Conservation (phyloP, 2,888 invertebrate species). For the Drosophila atripex region DNA sequence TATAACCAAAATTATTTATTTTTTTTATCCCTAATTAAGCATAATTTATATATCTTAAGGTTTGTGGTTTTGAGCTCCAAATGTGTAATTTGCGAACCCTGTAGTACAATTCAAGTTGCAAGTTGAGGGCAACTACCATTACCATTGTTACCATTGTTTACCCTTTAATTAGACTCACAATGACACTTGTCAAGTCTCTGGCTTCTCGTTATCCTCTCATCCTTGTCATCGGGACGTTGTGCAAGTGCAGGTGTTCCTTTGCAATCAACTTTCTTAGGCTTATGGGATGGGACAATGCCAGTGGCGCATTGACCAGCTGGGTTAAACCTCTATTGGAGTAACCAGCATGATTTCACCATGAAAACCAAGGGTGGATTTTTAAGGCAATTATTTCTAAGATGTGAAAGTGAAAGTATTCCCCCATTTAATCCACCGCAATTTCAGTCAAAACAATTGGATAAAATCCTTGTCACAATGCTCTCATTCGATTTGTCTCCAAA, state of each 20-base stretch:
- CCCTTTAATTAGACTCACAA: constrained; percentile 70
- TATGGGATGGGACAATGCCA: neutral
- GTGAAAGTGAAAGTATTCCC: neutral
- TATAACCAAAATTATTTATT: no score
- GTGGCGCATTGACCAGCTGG: neutral
- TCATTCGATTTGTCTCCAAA: constrained; percentile 7
- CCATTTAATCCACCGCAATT: neutral
- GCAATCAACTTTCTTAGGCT: constrained; percentile 1
- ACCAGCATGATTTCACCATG: neutral
- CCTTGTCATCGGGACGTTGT: constrained; percentile 6
- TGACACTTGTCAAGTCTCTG: constrained; percentile 51
- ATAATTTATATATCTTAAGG: neutral
- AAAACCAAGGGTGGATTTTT: no score
- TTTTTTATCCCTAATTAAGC: no score
- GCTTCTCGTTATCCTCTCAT: neutral
- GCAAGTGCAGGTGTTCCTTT: constrained; percentile 25
- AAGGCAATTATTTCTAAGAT: neutral
- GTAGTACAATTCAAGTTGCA: neutral
- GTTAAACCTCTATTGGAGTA: neutral
- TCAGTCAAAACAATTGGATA: constrained; percentile 3
- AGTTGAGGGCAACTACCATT: neutral
- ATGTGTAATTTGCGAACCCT: constrained; percentile 16
- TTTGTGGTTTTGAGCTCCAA: neutral
- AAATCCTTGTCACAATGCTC: constrained; percentile 23
- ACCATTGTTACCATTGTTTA: constrained; percentile 59